Conservation (phyloP, 2,888 invertebrate genomes). For the Pinctada fucata region DNA sequence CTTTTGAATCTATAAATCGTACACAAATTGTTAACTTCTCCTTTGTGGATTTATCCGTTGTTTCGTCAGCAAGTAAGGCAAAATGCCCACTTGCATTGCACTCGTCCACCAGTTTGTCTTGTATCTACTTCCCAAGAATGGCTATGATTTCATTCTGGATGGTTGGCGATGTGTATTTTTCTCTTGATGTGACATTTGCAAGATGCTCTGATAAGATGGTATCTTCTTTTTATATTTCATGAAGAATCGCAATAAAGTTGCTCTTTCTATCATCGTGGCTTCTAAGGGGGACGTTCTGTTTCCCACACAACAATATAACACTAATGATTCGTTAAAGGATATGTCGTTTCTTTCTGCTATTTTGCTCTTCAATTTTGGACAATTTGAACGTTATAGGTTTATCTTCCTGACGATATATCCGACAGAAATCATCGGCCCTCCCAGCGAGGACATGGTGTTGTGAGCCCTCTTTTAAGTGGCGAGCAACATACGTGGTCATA, state of each 20-base stretch:
- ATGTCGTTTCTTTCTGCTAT: background rate
- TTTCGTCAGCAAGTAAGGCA: slow-evolving; percentile 17
- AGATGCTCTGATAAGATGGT: no score
- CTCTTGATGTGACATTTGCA: no score
- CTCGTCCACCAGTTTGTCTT: background rate
- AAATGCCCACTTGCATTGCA: background rate
- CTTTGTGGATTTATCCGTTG: slow-evolving; percentile 7
- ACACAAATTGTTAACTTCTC: slow-evolving; percentile 21
- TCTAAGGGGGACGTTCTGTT: slow-evolving; percentile 27
- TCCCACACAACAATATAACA: slow-evolving; percentile 21
- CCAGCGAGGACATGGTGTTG: background rate
- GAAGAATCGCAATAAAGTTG: no score
- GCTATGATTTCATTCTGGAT: slow-evolving; percentile 22
- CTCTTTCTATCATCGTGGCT: slow-evolving; percentile 20
- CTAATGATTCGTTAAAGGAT: slow-evolving; percentile 21
- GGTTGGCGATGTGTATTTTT: no score
- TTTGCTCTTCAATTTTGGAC: background rate
- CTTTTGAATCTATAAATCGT: background rate
- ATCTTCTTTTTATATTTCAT: no score
- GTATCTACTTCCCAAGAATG: background rate
- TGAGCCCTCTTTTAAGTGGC: background rate
- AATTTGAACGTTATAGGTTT: slow-evolving; percentile 3
- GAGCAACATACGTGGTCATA: slow-evolving; percentile 5
- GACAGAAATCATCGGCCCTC: slow-evolving; percentile 3
- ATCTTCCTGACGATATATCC: background rate